These are phyloP conservation scores for Diadegma fenestrale DNA, from an alignment of 2,888 invertebrate species.

Conservation along the genomic window DNA sequence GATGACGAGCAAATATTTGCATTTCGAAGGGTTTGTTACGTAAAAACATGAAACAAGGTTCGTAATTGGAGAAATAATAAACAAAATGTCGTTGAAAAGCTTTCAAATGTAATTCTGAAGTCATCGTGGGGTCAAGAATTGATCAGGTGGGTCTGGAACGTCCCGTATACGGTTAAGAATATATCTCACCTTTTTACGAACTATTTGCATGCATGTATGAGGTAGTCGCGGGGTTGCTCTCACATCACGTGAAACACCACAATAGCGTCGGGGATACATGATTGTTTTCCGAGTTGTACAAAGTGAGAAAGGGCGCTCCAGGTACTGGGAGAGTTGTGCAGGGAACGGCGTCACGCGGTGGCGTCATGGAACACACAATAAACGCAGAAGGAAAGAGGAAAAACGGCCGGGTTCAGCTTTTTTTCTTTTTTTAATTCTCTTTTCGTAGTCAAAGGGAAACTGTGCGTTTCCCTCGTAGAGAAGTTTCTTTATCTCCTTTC, in stretches of 20 bases:
- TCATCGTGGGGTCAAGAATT: neutral
- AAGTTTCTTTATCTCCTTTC: constrained; percentile 55
- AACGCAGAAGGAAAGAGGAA: constrained; percentile 7
- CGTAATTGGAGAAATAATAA: neutral
- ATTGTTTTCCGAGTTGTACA: constrained; percentile 78
- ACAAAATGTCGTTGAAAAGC: neutral
- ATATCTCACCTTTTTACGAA: constrained; percentile 49
- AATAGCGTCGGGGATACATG: constrained; percentile 79
- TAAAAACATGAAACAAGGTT: neutral
- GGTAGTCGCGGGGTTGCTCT: constrained; percentile 32
- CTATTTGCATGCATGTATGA: constrained; percentile 16
- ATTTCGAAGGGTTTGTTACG: neutral
- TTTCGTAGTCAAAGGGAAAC: constrained; percentile 70
- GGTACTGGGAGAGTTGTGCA: constrained; percentile 2
- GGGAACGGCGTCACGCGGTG: constrained; percentile 28
- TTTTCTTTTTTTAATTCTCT: constrained; percentile 31
- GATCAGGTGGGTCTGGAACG: neutral
- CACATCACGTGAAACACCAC: constrained; percentile 66
- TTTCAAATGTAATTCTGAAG: neutral
- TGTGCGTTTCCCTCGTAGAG: neutral
- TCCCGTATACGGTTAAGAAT: neutral
- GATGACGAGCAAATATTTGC: neutral
- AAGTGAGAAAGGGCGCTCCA: constrained; percentile 61
- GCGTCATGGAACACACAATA: constrained; percentile 13
- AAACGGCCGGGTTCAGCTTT: constrained; percentile 6